Conservation (phyloP, 2,888 invertebrate genomes). For the Monopis laevigella region DNA sequence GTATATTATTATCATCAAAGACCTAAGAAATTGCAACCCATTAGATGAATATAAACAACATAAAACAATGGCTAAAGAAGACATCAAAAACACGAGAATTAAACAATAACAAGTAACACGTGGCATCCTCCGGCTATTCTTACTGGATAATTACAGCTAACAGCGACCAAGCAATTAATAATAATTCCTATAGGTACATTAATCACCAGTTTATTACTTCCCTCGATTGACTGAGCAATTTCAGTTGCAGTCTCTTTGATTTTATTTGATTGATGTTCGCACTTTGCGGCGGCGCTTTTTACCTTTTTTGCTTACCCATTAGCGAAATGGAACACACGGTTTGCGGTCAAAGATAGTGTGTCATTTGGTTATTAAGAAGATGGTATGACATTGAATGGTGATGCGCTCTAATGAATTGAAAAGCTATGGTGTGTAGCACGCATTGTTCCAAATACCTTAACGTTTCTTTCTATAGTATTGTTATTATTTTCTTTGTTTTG, state of each 20-base stretch:
- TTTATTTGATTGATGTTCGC: conserved; percentile 25
- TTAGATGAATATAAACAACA: too few relatives aligned
- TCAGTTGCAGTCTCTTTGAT: conserved; percentile 21
- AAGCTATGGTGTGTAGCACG: too few relatives aligned
- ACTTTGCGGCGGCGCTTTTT: conserved; percentile 14
- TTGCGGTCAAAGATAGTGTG: conserved; percentile 6
- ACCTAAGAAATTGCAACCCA: too few relatives aligned
- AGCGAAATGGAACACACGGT: conserved; percentile 1
- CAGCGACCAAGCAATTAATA: conserved; percentile 30
- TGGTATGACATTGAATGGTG: too few relatives aligned
- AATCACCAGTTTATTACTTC: conserved; percentile 26
- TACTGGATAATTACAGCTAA: conserved; percentile 25
- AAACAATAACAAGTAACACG: background rate
- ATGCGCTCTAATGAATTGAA: too few relatives aligned
- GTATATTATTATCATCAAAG: too few relatives aligned
- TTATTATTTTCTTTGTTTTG: too few relatives aligned
- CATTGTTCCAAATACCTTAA: too few relatives aligned
- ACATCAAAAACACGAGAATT: background rate
- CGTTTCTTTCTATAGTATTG: too few relatives aligned
- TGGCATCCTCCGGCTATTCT: conserved; percentile 13
- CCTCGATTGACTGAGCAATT: background rate
- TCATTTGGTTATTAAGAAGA: too few relatives aligned
- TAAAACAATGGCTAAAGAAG: background rate
- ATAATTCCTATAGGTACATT: conserved; percentile 30
- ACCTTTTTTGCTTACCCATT: background rate